Conservation (phyloP, 2,888 invertebrate genomes). For the Platynereis dumerilii region DNA sequence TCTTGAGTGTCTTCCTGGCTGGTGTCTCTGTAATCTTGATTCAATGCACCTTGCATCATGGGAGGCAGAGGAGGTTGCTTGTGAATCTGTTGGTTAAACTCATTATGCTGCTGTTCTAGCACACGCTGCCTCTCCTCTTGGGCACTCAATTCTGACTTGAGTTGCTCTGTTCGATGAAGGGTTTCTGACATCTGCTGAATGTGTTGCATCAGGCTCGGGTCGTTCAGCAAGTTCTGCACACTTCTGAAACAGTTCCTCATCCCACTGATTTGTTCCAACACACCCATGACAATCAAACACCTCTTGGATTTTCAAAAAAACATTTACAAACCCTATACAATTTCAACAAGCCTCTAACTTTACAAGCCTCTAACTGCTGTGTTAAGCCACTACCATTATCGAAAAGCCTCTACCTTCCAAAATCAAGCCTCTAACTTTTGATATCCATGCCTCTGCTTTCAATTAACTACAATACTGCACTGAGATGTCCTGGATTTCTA, state of each 20-base stretch:
- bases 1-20: neutral
- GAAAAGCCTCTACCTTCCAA: too few relatives aligned
- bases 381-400: too few relatives aligned
- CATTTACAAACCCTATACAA: too few relatives aligned
- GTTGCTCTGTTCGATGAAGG: constrained; percentile 56
- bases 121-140: constrained; percentile 29
- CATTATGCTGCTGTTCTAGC: constrained; percentile 38
- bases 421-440: too few relatives aligned
- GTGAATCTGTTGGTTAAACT: constrained; percentile 49
- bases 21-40: constrained; percentile 5
- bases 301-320: too few relatives aligned
- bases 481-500: too few relatives aligned
- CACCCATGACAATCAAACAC: too few relatives aligned
- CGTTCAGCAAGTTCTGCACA: constrained; percentile 71
- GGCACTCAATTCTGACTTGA: constrained; percentile 42
- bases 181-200: constrained; percentile 72
- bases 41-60: constrained; percentile 3
- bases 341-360: too few relatives aligned
- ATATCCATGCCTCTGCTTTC: too few relatives aligned
- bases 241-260: constrained; percentile 14
- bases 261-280: too few relatives aligned
- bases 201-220: constrained; percentile 88
- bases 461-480: too few relatives aligned
- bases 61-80: constrained; percentile 3
- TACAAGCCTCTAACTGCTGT: too few relatives aligned